A percentile compares a stretch with the other conserved stretches of the same genome.
phyloP scores from a whole-genome alignment of 2,113 vertebrate genomes.

The Cyprinodon brontotheroides region DNA sequence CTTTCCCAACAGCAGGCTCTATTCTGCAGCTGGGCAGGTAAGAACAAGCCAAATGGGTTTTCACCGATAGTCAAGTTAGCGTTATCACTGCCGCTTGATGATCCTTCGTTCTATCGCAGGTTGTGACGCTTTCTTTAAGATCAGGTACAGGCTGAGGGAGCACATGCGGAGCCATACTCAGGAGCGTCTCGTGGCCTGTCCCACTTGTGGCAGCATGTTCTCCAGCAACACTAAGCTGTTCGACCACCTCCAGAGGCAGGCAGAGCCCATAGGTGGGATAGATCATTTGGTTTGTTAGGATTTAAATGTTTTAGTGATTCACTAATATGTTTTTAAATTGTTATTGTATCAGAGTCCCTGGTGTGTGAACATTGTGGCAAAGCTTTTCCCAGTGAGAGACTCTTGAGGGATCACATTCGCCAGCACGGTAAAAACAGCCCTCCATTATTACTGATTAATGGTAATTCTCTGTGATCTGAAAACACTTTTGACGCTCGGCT shows the following conservation, averaged over 20 bases:
- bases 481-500: not conserved
- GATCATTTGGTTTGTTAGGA: not conserved
- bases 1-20: constrained; percentile 77
- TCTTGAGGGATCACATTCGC: constrained; percentile 76
- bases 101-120: constrained; percentile 40
- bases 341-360: constrained; percentile 71
- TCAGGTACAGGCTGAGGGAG: constrained; percentile 75
- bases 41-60: not conserved
- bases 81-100: not conserved
- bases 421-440: constrained; percentile 64
- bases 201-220: constrained; percentile 79
- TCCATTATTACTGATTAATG: not conserved
- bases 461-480: not conserved
- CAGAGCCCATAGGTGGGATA: constrained; percentile 75
- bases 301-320: not conserved
- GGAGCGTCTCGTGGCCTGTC: constrained; percentile 77
- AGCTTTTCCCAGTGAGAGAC: constrained; percentile 79
- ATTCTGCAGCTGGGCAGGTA: constrained; percentile 80
- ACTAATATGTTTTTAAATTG: not conserved
- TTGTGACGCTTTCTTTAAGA: constrained; percentile 75
- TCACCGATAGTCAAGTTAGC: not conserved
- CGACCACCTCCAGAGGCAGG: constrained; percentile 77
- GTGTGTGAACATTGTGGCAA: constrained; percentile 79
- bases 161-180: constrained; percentile 76
- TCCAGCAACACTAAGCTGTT: constrained; percentile 81